phyloP scores from a whole-genome alignment of 2,797 vertebrate species.

The Manis crassicaudata region DNA sequence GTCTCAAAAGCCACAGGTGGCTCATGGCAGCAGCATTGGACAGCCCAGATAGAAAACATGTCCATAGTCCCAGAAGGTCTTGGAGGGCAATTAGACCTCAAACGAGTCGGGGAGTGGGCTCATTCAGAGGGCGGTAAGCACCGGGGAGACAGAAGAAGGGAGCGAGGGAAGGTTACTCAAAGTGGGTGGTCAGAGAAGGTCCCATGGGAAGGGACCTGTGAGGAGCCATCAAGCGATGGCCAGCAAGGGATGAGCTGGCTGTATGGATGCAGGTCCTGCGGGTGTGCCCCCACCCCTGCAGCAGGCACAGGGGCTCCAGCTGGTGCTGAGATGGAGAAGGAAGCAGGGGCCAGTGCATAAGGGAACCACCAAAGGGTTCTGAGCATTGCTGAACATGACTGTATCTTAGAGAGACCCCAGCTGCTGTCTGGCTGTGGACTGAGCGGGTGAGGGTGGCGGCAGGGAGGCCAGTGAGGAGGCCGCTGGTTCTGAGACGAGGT shows the following conservation, averaged over 20 bases:
- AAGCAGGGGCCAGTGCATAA: not conserved
- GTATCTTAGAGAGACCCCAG: not conserved
- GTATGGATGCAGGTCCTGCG: not conserved
- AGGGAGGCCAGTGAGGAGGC: not conserved
- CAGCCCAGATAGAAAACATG: not conserved
- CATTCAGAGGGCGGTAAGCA: not conserved
- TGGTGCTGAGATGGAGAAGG: not conserved
- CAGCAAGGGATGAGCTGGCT: rapidly evolving
- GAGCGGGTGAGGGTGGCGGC: not conserved
- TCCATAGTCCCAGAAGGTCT: not conserved
- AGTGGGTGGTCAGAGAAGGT: not conserved
- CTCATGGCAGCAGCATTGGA: rapidly evolving
- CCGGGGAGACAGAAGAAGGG: not conserved
- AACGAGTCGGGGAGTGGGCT: not conserved
- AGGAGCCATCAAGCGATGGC: not conserved
- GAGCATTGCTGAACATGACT: rapidly evolving
- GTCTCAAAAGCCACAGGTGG: not conserved
- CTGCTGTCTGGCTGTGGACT: not conserved
- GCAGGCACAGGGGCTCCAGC: not conserved
- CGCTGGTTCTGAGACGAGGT: not conserved
- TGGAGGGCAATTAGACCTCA: not conserved
- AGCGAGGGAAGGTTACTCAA: not conserved
- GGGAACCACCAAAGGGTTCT: not conserved
- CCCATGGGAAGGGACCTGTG: not conserved
- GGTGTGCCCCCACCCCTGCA: not conserved